These are phyloP conservation scores for Lasioglossum malachurum DNA, from an alignment of 2,888 invertebrate species.

Conservation along the genomic window DNA sequence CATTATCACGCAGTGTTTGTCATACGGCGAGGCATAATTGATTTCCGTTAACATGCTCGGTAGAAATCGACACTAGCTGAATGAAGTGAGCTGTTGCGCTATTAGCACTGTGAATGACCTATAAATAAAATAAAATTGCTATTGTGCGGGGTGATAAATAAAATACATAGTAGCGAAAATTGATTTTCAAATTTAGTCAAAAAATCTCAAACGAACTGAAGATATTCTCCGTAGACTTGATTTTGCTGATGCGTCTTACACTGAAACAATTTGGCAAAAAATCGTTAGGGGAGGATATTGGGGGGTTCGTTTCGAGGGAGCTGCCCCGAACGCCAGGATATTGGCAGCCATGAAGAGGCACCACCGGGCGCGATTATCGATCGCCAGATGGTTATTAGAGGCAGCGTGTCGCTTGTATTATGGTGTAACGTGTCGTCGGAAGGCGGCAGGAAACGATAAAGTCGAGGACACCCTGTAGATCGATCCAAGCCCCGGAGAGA, in stretches of 20 bases:
- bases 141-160: no score
- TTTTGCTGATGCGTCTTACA: background rate
- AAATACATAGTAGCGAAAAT: background rate
- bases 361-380: slow-evolving; percentile 24
- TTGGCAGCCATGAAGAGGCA: slow-evolving; percentile 11
- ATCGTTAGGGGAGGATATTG: background rate
- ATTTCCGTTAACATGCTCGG: background rate
- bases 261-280: background rate
- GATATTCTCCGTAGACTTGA: background rate
- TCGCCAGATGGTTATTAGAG: slow-evolving; percentile 24
- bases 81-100: background rate
- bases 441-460: slow-evolving; percentile 40
- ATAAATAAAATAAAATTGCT: background rate
- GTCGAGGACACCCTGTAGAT: slow-evolving; percentile 51
- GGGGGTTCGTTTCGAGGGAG: background rate
- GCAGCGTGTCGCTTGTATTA: slow-evolving; percentile 24
- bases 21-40: background rate
- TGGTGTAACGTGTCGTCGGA: slow-evolving; percentile 12
- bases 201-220: background rate
- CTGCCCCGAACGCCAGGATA: background rate
- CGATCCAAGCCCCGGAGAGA: slow-evolving; percentile 49
- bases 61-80: background rate
- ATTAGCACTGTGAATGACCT: background rate
- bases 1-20: background rate
- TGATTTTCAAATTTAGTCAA: no score